These are phyloP conservation scores for Salvelinus namaycush DNA, from an alignment of 2,113 vertebrate species.

Conservation along the genomic window DNA sequence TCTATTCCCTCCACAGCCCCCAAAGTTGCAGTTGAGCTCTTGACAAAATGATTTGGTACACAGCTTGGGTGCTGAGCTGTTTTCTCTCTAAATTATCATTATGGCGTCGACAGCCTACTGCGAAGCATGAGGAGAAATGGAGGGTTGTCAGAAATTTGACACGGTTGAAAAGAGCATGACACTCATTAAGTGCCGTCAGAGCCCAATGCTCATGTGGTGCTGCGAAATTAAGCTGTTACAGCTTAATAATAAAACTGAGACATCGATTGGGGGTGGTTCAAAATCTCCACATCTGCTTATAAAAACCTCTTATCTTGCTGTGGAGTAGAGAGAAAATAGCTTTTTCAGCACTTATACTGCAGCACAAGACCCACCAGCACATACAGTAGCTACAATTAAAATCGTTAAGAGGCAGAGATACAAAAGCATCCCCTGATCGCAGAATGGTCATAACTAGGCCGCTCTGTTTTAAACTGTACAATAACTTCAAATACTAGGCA, in stretches of 20 bases:
- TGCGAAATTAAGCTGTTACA: constrained; percentile 58
- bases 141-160: constrained; percentile 57
- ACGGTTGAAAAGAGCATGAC: constrained; percentile 51
- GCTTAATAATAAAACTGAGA: constrained; percentile 53
- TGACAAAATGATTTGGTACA: constrained; percentile 51
- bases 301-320: constrained; percentile 14
- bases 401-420: constrained; percentile 30
- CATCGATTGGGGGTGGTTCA: constrained; percentile 24
- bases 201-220: constrained; percentile 40
- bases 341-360: constrained; percentile 15
- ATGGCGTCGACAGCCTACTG: constrained; percentile 39
- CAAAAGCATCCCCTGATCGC: constrained; percentile 23
- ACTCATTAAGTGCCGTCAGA: constrained; percentile 55
- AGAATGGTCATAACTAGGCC: constrained; percentile 13
- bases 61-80: constrained; percentile 48
- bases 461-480: constrained; percentile 24
- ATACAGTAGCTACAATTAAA: constrained; percentile 29
- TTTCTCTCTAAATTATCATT: constrained; percentile 55
- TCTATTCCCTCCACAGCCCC: constrained; percentile 16
- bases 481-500: constrained; percentile 12
- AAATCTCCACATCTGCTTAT: constrained; percentile 44
- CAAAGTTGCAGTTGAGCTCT: constrained; percentile 32
- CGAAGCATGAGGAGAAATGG: constrained; percentile 40
- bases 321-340: constrained; percentile 6
- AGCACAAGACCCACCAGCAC: constrained; percentile 16